Conservation (phyloP, 2,797 vertebrate species). For the Ispidina lecontei region DNA sequence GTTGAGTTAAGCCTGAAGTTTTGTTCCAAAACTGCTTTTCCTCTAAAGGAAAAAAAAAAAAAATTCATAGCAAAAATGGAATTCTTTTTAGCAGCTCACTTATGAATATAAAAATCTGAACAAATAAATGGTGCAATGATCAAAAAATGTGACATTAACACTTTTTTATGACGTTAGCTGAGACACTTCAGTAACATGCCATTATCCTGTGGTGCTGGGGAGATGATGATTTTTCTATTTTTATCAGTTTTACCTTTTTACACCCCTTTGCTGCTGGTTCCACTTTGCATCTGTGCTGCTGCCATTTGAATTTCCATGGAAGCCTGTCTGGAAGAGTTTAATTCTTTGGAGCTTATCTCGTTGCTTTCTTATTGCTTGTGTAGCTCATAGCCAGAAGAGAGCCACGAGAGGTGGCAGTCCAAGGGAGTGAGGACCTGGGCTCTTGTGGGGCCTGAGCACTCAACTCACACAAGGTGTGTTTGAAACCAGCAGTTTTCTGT, state of each 20-base stretch:
- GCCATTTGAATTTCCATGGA: neutral
- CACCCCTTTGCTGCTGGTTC: neutral
- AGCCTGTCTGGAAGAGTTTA: neutral
- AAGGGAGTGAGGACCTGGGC: neutral
- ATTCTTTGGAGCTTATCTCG: neutral
- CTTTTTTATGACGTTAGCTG: neutral
- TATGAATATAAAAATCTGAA: neutral
- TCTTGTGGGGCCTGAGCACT: neutral
- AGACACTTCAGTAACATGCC: neutral
- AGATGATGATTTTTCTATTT: neutral
- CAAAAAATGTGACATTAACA: neutral
- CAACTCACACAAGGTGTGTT: accelerated
- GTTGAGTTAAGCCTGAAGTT: neutral
- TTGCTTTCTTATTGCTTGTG: neutral
- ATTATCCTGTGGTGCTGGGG: neutral
- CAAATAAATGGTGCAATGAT: neutral
- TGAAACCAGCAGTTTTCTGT: neutral
- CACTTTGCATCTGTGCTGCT: neutral
- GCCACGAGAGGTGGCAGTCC: neutral
- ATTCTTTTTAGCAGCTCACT: neutral
- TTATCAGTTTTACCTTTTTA: neutral
- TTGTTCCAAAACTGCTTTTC: neutral
- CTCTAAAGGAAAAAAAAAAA: neutral
- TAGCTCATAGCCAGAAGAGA: neutral
- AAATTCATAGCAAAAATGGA: neutral